Conservation (phyloP, 2,113 vertebrate genomes). For the Bombycilla garrulus region DNA sequence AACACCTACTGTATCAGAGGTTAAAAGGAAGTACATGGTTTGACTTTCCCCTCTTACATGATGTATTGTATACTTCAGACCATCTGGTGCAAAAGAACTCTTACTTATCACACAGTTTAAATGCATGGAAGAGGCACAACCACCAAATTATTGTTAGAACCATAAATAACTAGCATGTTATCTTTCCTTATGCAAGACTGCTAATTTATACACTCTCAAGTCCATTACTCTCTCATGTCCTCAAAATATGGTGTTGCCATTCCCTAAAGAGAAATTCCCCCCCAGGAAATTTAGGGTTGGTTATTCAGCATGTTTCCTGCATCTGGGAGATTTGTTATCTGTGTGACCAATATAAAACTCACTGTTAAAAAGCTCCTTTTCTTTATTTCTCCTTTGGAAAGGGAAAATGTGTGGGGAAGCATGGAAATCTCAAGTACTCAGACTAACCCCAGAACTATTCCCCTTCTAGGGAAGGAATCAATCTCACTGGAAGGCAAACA, state of each 20-base stretch:
- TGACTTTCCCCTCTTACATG: neutral
- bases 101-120: neutral
- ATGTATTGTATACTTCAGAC: neutral
- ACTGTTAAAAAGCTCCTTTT: neutral
- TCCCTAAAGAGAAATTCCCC: neutral
- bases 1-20: neutral
- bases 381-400: neutral
- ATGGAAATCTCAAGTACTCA: neutral
- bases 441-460: neutral
- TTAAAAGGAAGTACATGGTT: neutral
- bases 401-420: neutral
- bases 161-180: neutral
- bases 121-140: neutral
- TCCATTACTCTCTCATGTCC: neutral
- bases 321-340: neutral
- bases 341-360: neutral
- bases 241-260: neutral
- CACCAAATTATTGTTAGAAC: neutral
- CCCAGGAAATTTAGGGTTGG: neutral
- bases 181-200: neutral
- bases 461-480: neutral
- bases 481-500: neutral
- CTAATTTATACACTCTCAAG: neutral
- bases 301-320: neutral
- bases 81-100: neutral